phyloP scores from a whole-genome alignment of 2,888 invertebrate genomes.

The Ectemnius cavifrons region DNA sequence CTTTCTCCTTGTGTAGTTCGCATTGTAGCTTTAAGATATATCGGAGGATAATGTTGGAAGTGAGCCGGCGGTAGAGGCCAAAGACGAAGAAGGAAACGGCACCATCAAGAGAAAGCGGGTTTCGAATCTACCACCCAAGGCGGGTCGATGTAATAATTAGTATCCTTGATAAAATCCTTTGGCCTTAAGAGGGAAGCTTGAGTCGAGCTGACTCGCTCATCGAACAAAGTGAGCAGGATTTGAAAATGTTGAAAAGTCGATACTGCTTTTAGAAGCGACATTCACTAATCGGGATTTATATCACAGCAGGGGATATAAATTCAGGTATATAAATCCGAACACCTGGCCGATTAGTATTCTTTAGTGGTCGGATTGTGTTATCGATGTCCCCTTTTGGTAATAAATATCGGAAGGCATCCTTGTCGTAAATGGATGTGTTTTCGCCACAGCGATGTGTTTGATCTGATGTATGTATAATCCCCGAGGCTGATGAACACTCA shows the following conservation, averaged over 20 bases:
- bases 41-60: constrained; percentile 10
- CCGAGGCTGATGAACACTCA: constrained; percentile 33
- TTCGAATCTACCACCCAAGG: neutral
- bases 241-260: neutral
- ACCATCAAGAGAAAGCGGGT: constrained; percentile 15
- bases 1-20: constrained; percentile 1
- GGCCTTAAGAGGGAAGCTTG: constrained; percentile 2
- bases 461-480: constrained; percentile 18
- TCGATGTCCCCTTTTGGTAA: constrained; percentile 19
- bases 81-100: constrained; percentile 16
- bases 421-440: constrained; percentile 30
- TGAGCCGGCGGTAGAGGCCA: neutral
- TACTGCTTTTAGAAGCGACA: neutral
- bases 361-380: constrained; percentile 10
- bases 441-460: constrained; percentile 12
- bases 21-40: constrained; percentile 15
- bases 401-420: constrained; percentile 23
- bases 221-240: constrained; percentile 6
- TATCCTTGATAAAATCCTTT: constrained; percentile 4
- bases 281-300: neutral
- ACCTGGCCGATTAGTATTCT: constrained; percentile 10
- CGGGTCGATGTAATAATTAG: neutral
- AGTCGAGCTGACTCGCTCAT: no score
- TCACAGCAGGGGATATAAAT: constrained; percentile 14
- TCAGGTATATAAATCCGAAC: constrained; percentile 26